Percentiles rank a stretch among this genome's conserved stretches.
Evolutionary conservation across 2,888 invertebrate species (phyloP).

Genomic region (Nephrocerus scutellatus): DNA sequence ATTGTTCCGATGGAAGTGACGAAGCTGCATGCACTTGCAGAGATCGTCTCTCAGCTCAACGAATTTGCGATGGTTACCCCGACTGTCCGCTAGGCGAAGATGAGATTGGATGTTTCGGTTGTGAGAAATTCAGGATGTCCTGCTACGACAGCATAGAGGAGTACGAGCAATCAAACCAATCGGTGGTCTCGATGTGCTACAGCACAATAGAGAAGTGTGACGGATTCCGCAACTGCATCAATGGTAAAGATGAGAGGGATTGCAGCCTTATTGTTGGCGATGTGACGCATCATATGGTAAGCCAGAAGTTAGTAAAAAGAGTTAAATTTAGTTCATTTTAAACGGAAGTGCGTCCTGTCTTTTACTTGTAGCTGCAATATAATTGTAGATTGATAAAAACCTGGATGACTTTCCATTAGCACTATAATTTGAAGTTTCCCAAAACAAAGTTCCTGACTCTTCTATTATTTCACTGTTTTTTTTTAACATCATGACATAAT

Average conservation of each 20-base stretch:
- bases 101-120: slow-evolving; percentile 72
- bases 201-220: slow-evolving; percentile 65
- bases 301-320: no score
- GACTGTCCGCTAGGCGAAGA: slow-evolving; percentile 79
- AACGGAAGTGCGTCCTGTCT: no score
- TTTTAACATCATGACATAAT: no score
- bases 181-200: slow-evolving; percentile 57
- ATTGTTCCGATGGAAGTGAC: slow-evolving; percentile 73
- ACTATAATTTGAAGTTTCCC: no score
- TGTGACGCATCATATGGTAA: slow-evolving; percentile 46
- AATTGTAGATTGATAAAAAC: no score
- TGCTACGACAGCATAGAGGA: slow-evolving; percentile 54
- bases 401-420: no score
- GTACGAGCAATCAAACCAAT: slow-evolving; percentile 46
- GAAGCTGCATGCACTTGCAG: slow-evolving; percentile 68
- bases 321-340: no score
- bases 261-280: slow-evolving; percentile 63
- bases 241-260: slow-evolving; percentile 69
- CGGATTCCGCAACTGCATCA: slow-evolving; percentile 61
- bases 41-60: slow-evolving; percentile 57
- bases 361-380: no score
- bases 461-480: no score
- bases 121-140: slow-evolving; percentile 57
- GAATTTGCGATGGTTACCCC: slow-evolving; percentile 72
- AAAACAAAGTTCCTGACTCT: no score